Evolutionary conservation across 2,888 invertebrate genomes (phyloP).

Genomic region (Tortrix viridana): DNA sequence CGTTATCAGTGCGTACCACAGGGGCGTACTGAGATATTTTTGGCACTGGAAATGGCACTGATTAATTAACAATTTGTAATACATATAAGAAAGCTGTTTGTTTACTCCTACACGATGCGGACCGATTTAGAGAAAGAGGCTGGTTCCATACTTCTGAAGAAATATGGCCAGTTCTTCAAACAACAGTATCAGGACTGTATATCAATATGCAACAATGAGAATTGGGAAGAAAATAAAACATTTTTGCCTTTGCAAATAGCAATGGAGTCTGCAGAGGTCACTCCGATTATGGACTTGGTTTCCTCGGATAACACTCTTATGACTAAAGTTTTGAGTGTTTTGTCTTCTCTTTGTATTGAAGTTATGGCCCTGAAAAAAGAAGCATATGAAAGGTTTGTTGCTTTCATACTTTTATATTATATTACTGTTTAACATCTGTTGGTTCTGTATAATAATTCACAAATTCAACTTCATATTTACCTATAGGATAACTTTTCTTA

Average conservation of each 20-base stretch:
- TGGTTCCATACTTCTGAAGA: conserved; percentile 67
- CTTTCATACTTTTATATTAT: conserved; percentile 17
- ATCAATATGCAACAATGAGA: conserved; percentile 49
- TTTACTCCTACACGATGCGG: conserved; percentile 51
- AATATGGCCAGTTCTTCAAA: conserved; percentile 77
- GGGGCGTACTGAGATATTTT: conserved; percentile 1
- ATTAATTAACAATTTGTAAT: neutral
- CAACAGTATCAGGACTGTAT: conserved; percentile 68
- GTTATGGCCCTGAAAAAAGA: conserved; percentile 87
- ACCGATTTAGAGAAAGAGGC: conserved; percentile 70
- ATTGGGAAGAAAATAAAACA: conserved; percentile 65
- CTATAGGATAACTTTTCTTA: neutral
- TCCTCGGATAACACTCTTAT: conserved; percentile 93
- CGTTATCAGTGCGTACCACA: too few relatives aligned
- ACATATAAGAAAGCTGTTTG: neutral
- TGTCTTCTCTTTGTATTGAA: conserved; percentile 92
- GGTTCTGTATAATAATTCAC: too few relatives aligned
- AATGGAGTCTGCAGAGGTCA: conserved; percentile 84
- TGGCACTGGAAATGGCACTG: neutral
- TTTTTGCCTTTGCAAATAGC: conserved; percentile 67
- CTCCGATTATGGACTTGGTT: conserved; percentile 87
- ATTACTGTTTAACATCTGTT: neutral
- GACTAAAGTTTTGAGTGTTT: conserved; percentile 90
- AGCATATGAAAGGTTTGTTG: conserved; percentile 83
- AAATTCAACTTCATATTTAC: neutral